phyloP scores from a whole-genome alignment of 2,113 vertebrate species.

The Lampris incognitus region DNA sequence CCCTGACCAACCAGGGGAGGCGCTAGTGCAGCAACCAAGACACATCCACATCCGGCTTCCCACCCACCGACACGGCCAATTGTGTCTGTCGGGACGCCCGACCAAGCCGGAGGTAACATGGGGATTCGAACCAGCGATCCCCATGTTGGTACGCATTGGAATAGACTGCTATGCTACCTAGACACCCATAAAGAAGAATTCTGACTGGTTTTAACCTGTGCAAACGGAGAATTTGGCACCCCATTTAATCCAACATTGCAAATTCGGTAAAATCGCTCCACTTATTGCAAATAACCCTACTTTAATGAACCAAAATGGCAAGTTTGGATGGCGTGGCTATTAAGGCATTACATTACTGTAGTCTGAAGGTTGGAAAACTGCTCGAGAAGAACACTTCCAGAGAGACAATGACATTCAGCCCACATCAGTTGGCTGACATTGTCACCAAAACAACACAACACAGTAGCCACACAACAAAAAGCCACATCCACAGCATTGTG shows the following conservation, averaged over 20 bases:
- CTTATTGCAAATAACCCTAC: no score
- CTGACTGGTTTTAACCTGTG: not conserved
- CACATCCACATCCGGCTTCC: no score
- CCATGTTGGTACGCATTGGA: no score
- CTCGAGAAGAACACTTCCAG: not conserved
- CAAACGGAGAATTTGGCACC: not conserved
- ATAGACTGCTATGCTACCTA: no score
- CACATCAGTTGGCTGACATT: not conserved
- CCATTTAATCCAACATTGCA: not conserved
- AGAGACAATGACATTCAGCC: not conserved
- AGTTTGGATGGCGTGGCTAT: no score
- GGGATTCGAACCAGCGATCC: no score
- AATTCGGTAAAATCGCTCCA: not conserved
- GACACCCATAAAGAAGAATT: not conserved
- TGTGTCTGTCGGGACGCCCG: no score
- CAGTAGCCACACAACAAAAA: conserved; percentile 14
- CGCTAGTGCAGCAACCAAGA: no score
- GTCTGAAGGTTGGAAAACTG: not conserved
- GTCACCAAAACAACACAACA: not conserved
- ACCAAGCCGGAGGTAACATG: no score
- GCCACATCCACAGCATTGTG: not conserved
- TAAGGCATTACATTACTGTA: not conserved
- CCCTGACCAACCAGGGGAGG: no score
- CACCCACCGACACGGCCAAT: no score
- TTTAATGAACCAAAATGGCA: no score